Percentiles rank a stretch among this genome's conserved stretches.
Conservation (phyloP, 2,797 vertebrate genomes). For the Podargus strigoides region DNA sequence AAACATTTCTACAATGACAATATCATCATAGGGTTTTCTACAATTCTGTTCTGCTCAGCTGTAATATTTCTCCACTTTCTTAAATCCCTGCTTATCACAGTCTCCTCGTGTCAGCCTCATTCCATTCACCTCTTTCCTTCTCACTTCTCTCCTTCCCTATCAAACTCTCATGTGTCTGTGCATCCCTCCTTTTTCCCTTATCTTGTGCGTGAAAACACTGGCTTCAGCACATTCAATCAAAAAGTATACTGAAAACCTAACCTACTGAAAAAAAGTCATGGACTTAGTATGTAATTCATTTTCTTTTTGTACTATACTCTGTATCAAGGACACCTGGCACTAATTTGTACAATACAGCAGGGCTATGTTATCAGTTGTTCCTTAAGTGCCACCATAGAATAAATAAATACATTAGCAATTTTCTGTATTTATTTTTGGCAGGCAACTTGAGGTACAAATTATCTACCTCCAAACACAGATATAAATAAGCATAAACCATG, state of each 20-base stretch:
- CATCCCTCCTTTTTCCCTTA: background rate
- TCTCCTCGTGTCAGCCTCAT: background rate
- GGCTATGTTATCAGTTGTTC: background rate
- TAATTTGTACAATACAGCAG: background rate
- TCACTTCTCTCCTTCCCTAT: background rate
- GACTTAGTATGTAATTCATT: background rate
- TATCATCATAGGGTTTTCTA: background rate
- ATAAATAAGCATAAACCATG: conserved; percentile 28
- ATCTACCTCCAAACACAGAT: conserved; percentile 7
- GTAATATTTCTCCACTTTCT: background rate
- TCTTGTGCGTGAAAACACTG: background rate
- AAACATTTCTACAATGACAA: background rate
- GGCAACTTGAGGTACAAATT: conserved; percentile 8
- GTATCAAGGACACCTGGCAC: background rate
- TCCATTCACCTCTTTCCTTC: background rate
- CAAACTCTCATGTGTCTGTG: background rate
- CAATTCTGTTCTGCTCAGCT: background rate
- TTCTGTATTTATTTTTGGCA: conserved; percentile 31
- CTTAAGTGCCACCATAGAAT: background rate
- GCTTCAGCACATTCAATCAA: background rate
- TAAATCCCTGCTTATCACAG: background rate
- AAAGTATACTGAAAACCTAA: background rate
- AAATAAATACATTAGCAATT: conserved; percentile 24
- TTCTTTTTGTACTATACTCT: background rate
- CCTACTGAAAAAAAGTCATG: background rate